phyloP scores from a whole-genome alignment of 2,797 vertebrate species.

The Heteromormyrus szaboi region DNA sequence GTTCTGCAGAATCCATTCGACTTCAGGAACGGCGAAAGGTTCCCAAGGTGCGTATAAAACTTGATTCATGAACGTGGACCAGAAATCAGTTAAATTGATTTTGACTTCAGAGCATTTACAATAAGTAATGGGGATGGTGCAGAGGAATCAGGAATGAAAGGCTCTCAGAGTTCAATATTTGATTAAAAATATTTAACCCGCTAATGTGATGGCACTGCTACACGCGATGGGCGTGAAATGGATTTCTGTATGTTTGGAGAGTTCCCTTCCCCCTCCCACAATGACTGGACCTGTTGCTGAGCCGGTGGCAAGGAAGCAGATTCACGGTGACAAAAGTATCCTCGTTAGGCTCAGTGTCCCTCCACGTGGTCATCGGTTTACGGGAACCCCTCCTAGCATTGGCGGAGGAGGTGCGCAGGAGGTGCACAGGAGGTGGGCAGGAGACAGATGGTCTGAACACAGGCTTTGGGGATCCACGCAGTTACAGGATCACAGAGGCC shows the following conservation, averaged over 20 bases:
- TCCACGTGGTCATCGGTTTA: neutral
- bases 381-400: neutral
- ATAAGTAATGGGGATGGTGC: neutral
- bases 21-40: neutral
- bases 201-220: neutral
- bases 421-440: neutral
- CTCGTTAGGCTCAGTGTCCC: neutral
- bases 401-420: neutral
- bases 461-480: neutral
- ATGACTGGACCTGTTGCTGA: conserved; percentile 37
- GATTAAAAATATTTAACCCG: conserved; percentile 3
- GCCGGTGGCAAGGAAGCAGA: neutral
- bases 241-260: conserved; percentile 29
- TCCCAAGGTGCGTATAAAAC: neutral
- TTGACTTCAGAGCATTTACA: neutral
- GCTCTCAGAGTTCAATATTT: neutral
- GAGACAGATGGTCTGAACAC: neutral
- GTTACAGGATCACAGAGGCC: neutral
- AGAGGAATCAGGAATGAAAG: neutral
- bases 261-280: conserved; percentile 22
- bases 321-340: neutral
- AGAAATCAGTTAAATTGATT: conserved; percentile 3
- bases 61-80: neutral
- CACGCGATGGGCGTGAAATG: conserved; percentile 22
- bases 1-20: neutral